Percentiles rank a stretch among this genome's conserved stretches.
These are phyloP conservation scores for Amazona guildingii DNA, from an alignment of 2,113 vertebrate species.

Conservation along the genomic window DNA sequence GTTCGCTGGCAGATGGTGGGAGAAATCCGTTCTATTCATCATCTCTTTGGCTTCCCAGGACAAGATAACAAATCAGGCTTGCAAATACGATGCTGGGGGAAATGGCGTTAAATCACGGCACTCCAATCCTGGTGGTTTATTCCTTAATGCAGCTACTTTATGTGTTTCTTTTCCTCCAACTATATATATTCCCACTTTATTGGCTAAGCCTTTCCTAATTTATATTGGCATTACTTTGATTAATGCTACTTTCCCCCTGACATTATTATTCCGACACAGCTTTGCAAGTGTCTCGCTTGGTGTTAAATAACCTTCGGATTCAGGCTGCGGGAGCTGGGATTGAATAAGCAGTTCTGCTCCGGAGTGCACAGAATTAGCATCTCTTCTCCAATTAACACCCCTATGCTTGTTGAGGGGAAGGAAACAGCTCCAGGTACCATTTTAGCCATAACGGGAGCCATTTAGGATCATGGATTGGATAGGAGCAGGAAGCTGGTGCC, in stretches of 20 bases:
- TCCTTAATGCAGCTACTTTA: background rate
- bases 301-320: constrained; percentile 17
- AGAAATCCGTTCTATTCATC: background rate
- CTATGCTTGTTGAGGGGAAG: background rate
- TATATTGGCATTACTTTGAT: constrained; percentile 45
- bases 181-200: constrained; percentile 35
- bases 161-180: background rate
- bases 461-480: fast-evolving
- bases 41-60: background rate
- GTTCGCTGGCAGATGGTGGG: background rate
- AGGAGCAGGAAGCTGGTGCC: background rate
- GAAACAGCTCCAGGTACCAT: background rate
- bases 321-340: background rate
- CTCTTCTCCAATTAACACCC: background rate
- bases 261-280: background rate
- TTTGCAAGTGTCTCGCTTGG: background rate
- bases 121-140: background rate
- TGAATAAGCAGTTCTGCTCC: background rate
- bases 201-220: constrained; percentile 19
- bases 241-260: background rate
- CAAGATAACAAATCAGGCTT: background rate
- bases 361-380: background rate
- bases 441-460: background rate
- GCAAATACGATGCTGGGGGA: background rate
- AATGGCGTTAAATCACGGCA: background rate